A percentile compares a stretch with the other conserved stretches of the same genome.
These are phyloP conservation scores for Characodon lateralis DNA, from an alignment of 2,797 vertebrate species.

Conservation along the genomic window DNA sequence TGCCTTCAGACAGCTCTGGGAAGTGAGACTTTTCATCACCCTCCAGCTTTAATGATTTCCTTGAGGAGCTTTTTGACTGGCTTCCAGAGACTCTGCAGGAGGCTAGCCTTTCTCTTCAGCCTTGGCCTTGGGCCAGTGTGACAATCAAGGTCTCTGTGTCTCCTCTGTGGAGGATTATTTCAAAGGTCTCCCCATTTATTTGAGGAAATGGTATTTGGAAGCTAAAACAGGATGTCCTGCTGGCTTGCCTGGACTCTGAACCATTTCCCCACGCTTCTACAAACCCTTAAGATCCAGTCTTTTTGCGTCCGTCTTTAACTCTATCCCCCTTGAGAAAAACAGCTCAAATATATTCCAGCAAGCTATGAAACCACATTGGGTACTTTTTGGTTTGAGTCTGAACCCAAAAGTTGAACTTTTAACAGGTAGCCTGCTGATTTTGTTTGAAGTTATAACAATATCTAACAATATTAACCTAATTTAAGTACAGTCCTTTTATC, in stretches of 20 bases:
- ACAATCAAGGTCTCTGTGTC: conserved; percentile 85
- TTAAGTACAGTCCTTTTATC: neutral
- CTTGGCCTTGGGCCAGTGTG: conserved; percentile 85
- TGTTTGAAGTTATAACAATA: neutral
- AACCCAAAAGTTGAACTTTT: neutral
- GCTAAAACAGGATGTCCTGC: conserved; percentile 87
- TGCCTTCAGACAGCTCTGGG: conserved; percentile 21
- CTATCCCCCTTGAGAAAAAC: conserved; percentile 50
- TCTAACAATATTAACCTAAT: neutral
- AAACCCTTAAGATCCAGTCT: conserved; percentile 41
- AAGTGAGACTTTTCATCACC: conserved; percentile 56
- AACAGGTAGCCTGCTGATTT: neutral
- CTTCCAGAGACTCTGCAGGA: conserved; percentile 49
- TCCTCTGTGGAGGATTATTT: conserved; percentile 84
- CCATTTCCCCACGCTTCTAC: conserved; percentile 36
- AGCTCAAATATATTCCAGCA: conserved; percentile 53
- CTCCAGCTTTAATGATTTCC: conserved; percentile 79
- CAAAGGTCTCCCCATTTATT: conserved; percentile 80
- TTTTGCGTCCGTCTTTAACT: conserved; percentile 18
- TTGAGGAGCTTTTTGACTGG: conserved; percentile 75
- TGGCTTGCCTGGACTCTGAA: conserved; percentile 80
- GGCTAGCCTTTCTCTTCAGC: conserved; percentile 58
- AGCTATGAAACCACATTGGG: conserved; percentile 31
- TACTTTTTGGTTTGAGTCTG: neutral
- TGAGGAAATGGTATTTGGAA: conserved; percentile 80